These are phyloP conservation scores for Leptinotarsa texana DNA, from an alignment of 1,140 invertebrate species.

Conservation along the genomic window DNA sequence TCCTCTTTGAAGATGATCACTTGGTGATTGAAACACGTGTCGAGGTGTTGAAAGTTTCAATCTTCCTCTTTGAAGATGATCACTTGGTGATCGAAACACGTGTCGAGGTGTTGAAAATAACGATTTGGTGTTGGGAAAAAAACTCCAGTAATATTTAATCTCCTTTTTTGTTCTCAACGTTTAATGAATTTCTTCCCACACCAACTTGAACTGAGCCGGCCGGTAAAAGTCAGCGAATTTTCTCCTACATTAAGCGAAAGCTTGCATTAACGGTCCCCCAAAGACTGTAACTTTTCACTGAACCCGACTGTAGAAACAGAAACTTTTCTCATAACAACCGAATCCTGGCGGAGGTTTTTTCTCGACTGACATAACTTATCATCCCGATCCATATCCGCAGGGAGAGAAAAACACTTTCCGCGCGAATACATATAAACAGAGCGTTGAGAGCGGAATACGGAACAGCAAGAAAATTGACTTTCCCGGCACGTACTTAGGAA, in stretches of 20 bases:
- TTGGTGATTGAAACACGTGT: no score
- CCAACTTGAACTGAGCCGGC: no score
- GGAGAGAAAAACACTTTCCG: background rate
- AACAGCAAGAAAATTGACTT: background rate
- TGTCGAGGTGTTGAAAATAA: no score
- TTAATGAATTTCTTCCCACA: no score
- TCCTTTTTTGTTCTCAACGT: no score
- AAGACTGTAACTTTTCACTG: constrained; percentile 9
- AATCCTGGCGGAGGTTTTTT: constrained; percentile 4
- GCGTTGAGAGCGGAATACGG: background rate
- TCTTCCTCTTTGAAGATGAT: no score
- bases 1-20: no score
- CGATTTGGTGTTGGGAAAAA: no score
- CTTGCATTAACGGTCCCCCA: constrained; percentile 1
- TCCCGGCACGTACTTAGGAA: background rate
- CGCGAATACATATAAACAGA: background rate
- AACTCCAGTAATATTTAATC: no score
- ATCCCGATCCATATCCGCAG: background rate
- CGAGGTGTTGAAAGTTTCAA: no score
- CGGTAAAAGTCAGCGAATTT: background rate
- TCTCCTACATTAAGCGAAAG: background rate
- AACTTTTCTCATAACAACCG: constrained; percentile 5
- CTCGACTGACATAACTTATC: background rate
- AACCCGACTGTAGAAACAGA: background rate
- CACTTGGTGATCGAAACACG: no score